phyloP scores from a whole-genome alignment of 1,140 invertebrate species.

The Rhyzopertha dominica region DNA sequence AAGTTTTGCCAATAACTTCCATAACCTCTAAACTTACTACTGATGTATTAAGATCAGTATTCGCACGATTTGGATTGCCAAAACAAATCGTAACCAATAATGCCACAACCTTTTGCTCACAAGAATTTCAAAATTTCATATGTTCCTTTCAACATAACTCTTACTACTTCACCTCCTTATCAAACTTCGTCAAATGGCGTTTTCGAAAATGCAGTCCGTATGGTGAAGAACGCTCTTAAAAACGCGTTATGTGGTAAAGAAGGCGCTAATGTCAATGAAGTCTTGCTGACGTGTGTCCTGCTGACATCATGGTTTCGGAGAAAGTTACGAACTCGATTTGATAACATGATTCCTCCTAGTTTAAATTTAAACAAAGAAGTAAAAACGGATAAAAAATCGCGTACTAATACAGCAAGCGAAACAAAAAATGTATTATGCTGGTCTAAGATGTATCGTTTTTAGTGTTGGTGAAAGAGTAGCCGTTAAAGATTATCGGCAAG shows the following conservation, averaged over 20 bases:
- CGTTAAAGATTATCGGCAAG: conserved; percentile 11
- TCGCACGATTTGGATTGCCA: conserved; percentile 35
- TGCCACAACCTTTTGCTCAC: conserved; percentile 30
- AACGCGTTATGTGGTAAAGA: conserved; percentile 18
- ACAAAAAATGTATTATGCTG: conserved; percentile 3
- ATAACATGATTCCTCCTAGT: conserved; percentile 6
- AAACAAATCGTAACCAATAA: conserved; percentile 37
- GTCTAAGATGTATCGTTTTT: not conserved
- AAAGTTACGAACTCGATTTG: conserved; percentile 23
- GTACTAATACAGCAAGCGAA: conserved; percentile 2
- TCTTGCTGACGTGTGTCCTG: conserved; percentile 14
- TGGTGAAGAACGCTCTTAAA: conserved; percentile 41
- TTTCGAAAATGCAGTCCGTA: conserved; percentile 43
- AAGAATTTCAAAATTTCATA: conserved; percentile 36
- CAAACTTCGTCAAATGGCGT: conserved; percentile 41
- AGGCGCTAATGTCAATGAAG: not conserved
- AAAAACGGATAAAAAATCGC: conserved; percentile 2
- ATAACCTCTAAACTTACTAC: conserved; percentile 6
- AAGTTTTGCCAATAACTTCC: conserved; percentile 9
- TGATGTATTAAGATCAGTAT: conserved; percentile 8
- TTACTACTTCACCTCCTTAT: conserved; percentile 36
- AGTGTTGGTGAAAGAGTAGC: conserved; percentile 4
- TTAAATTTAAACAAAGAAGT: too few relatives aligned
- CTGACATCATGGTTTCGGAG: conserved; percentile 24
- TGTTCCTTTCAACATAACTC: conserved; percentile 32